Conservation (phyloP, 2,888 invertebrate genomes). For the Phaonia tiefii region DNA sequence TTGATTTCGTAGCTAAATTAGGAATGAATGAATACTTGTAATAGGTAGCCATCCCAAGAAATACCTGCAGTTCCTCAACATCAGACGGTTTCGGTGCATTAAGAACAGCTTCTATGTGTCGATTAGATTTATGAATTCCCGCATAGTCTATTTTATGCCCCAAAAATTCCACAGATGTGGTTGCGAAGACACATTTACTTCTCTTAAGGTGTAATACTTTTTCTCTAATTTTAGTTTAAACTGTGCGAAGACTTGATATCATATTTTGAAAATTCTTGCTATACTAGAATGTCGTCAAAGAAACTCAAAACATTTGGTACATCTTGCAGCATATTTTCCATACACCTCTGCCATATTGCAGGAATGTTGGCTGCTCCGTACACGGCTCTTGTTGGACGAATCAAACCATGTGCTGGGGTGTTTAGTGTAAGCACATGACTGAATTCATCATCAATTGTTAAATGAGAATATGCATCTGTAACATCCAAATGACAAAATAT, state of each 20-base stretch:
- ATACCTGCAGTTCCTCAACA: constrained; percentile 56
- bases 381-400: constrained; percentile 55
- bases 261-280: constrained; percentile 21
- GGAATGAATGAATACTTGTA: constrained; percentile 31
- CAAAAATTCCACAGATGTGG: constrained; percentile 51
- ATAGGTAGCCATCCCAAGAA: constrained; percentile 30
- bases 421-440: constrained; percentile 36
- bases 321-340: constrained; percentile 39
- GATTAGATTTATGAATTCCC: constrained; percentile 47
- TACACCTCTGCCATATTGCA: constrained; percentile 53
- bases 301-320: constrained; percentile 40
- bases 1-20: constrained; percentile 11
- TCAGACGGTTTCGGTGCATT: constrained; percentile 36
- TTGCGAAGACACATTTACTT: constrained; percentile 52
- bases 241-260: not conserved
- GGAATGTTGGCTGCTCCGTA: constrained; percentile 57
- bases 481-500: constrained; percentile 37
- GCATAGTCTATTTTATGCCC: constrained; percentile 29
- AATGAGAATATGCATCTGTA: constrained; percentile 39
- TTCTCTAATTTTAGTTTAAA: constrained; percentile 17
- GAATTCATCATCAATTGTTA: constrained; percentile 40
- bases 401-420: constrained; percentile 47
- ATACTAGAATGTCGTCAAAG: constrained; percentile 44
- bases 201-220: constrained; percentile 20
- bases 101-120: constrained; percentile 43